phyloP scores from a whole-genome alignment of 2,888 invertebrate species.

The Calliphora vomitoria region DNA sequence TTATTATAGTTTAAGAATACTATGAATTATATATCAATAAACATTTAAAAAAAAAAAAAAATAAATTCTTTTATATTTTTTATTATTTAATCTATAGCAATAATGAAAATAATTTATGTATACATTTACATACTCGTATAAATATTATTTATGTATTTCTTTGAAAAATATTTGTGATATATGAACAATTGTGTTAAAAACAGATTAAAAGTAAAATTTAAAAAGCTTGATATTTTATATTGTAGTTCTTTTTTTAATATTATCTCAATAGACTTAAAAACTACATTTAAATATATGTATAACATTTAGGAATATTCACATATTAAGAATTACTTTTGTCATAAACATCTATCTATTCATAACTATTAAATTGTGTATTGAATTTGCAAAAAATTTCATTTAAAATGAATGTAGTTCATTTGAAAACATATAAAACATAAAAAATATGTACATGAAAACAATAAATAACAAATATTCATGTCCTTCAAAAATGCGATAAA shows the following conservation, averaged over 20 bases:
- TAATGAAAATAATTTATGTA: background rate
- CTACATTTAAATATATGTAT: too few species aligned
- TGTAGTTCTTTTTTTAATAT: background rate
- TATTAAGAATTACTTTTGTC: too few species aligned
- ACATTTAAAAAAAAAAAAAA: too few species aligned
- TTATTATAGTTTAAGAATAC: too few species aligned
- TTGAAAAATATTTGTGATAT: background rate
- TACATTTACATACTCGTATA: background rate
- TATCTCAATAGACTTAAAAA: too few species aligned
- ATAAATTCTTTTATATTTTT: background rate
- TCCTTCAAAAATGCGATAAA: background rate
- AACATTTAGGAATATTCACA: too few species aligned
- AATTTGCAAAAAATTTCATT: too few species aligned
- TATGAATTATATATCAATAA: too few species aligned
- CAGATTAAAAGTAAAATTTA: background rate
- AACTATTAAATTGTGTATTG: too few species aligned
- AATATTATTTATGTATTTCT: background rate
- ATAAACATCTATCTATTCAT: too few species aligned
- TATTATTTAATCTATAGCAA: background rate
- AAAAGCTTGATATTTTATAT: background rate
- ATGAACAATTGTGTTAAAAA: background rate
- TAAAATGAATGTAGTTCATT: too few species aligned
- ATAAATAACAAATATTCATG: conserved; percentile 7
- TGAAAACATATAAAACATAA: too few species aligned
- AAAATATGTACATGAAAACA: background rate